Conservation (phyloP, 1,140 invertebrate species). For the Drosophila erecta region DNA sequence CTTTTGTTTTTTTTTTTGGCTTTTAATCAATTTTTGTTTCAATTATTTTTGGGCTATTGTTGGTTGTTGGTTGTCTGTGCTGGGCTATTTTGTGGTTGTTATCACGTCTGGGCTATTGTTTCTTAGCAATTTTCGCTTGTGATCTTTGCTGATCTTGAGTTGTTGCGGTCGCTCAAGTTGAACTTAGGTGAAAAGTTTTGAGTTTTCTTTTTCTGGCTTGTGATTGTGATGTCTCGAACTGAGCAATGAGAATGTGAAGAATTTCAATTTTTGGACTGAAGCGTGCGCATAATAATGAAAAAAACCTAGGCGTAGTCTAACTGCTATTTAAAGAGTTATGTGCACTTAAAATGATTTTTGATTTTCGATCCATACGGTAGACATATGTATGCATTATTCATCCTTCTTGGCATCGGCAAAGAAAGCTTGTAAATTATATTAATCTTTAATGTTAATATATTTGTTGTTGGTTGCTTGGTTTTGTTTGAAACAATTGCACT, state of each 20-base stretch:
- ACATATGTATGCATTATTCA: slow-evolving; percentile 40
- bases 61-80: slow-evolving; percentile 36
- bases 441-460: slow-evolving; percentile 68
- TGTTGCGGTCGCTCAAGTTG: slow-evolving; percentile 66
- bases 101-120: slow-evolving; percentile 72
- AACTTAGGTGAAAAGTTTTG: slow-evolving; percentile 53
- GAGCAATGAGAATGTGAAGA: slow-evolving; percentile 35
- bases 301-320: slow-evolving; percentile 64
- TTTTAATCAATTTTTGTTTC: slow-evolving; percentile 38
- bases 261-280: slow-evolving; percentile 39
- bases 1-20: slow-evolving; percentile 5
- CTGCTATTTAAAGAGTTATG: slow-evolving; percentile 64
- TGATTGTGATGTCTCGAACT: slow-evolving; percentile 44
- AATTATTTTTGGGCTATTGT: slow-evolving; percentile 76
- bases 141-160: slow-evolving; percentile 64
- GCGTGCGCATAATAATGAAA: slow-evolving; percentile 52
- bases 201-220: slow-evolving; percentile 25
- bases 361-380: slow-evolving; percentile 61
- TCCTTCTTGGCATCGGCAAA: slow-evolving; percentile 77
- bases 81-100: slow-evolving; percentile 33
- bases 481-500: slow-evolving; percentile 83
- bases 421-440: slow-evolving; percentile 77
- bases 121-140: slow-evolving; percentile 66
- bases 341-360: slow-evolving; percentile 81
- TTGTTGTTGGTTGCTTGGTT: slow-evolving; percentile 61